These are phyloP conservation scores for Brachyhypopomus occidentalis DNA, from an alignment of 2,113 vertebrate species.

Conservation along the genomic window DNA sequence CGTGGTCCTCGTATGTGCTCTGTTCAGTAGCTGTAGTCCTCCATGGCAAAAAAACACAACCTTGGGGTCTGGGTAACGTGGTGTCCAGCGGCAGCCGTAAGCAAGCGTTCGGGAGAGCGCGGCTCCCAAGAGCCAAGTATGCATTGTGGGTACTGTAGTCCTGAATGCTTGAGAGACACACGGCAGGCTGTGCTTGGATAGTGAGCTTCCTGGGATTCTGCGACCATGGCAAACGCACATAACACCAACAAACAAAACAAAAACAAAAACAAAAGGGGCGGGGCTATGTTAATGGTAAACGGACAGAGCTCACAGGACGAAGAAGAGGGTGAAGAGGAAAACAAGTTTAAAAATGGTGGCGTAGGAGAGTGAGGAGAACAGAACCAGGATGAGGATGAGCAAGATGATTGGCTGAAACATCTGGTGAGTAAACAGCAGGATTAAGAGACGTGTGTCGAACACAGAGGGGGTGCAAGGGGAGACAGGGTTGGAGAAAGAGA, in stretches of 20 bases:
- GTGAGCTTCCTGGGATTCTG: constrained; percentile 52
- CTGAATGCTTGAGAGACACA: constrained; percentile 76
- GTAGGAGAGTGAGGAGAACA: constrained; percentile 98
- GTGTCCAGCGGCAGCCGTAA: not conserved
- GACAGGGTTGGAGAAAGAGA: constrained; percentile 53
- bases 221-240: constrained; percentile 74
- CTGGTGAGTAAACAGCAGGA: constrained; percentile 73
- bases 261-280: constrained; percentile 35
- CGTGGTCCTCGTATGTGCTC: not conserved
- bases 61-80: not conserved
- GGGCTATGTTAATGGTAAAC: constrained; percentile 52
- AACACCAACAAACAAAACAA: constrained; percentile 70
- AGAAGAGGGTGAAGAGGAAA: constrained; percentile 96
- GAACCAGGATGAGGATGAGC: constrained; percentile 98
- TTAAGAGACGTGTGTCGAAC: constrained; percentile 44
- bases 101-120: not conserved
- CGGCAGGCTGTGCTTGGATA: constrained; percentile 30
- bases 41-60: not conserved
- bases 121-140: constrained; percentile 1
- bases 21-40: not conserved
- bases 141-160: constrained; percentile 60
- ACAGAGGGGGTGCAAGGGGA: constrained; percentile 44
- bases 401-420: constrained; percentile 99
- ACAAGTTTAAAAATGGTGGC: constrained; percentile 99
- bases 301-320: constrained; percentile 86